phyloP scores from a whole-genome alignment of 2,888 invertebrate species.

The Erannis defoliaria region DNA sequence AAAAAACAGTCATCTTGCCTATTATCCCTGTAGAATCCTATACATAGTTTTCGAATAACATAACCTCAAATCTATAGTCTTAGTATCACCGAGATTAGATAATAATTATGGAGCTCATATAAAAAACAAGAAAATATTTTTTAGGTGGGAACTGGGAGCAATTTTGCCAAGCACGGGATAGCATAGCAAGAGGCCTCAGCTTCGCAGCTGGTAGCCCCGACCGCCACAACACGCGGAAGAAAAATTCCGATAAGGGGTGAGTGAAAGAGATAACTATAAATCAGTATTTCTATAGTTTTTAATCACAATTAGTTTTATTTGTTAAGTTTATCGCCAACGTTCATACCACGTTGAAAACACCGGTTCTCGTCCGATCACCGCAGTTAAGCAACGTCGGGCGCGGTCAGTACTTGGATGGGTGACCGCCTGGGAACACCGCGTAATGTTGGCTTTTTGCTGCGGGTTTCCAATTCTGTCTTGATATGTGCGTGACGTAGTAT shows the following conservation, averaged over 20 bases:
- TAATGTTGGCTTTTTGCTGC: conserved; percentile 61
- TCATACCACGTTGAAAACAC: conserved; percentile 65
- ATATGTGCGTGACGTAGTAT: no score
- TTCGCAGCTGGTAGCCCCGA: conserved; percentile 58
- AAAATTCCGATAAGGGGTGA: conserved; percentile 63
- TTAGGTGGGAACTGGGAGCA: conserved; percentile 73
- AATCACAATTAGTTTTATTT: conserved; percentile 30
- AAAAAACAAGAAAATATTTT: conserved; percentile 12
- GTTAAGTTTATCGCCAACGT: conserved; percentile 54
- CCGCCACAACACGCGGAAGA: conserved; percentile 51
- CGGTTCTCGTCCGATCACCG: conserved; percentile 83
- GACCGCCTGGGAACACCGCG: conserved; percentile 76
- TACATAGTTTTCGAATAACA: no score
- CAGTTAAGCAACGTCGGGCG: conserved; percentile 84
- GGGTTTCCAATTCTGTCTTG: no score
- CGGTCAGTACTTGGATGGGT: conserved; percentile 84
- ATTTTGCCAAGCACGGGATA: conserved; percentile 71
- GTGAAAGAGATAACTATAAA: conserved; percentile 9
- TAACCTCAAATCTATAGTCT: no score
- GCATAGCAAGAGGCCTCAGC: conserved; percentile 66
- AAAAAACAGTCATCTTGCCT: no score
- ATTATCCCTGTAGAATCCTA: no score
- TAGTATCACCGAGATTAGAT: no score
- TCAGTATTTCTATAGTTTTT: not conserved
- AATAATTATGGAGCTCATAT: no score